phyloP scores from a whole-genome alignment of 1,140 invertebrate species.

The Tetramorium parvispinum region DNA sequence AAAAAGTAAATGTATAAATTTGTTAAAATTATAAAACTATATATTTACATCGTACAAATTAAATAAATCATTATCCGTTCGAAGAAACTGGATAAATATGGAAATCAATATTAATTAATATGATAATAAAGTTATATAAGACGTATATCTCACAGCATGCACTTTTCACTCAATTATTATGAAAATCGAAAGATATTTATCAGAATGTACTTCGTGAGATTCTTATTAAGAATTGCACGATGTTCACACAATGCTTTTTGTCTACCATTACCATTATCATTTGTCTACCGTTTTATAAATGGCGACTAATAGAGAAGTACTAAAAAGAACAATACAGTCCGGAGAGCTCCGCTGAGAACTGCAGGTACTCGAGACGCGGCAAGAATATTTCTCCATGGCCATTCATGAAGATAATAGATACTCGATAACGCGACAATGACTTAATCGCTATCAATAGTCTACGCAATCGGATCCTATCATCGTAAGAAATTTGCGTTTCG shows the following conservation, averaged over 20 bases:
- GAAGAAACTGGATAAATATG: neutral
- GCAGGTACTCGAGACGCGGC: neutral
- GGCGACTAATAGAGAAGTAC: neutral
- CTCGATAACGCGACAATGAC: slow-evolving; percentile 33
- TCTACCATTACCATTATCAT: neutral
- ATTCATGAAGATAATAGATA: slow-evolving; percentile 27
- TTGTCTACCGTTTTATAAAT: slow-evolving; percentile 14
- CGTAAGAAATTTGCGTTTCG: neutral
- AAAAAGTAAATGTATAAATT: neutral
- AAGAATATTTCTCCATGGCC: neutral
- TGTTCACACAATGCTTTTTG: slow-evolving; percentile 17
- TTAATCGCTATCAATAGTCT: slow-evolving; percentile 43
- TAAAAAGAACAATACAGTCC: slow-evolving; percentile 10
- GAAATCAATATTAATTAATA: neutral
- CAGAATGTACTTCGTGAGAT: neutral
- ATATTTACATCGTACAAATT: neutral
- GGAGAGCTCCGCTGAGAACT: neutral
- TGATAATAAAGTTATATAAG: slow-evolving; percentile 2
- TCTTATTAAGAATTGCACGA: slow-evolving; percentile 5
- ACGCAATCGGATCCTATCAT: neutral
- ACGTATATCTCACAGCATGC: neutral
- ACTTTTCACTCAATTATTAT: slow-evolving; percentile 1
- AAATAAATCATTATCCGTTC: neutral
- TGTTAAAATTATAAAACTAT: neutral
- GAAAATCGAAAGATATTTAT: slow-evolving; percentile 14